Evolutionary conservation across 2,113 vertebrate species (phyloP).

Genomic region (Cervus canadensis): DNA sequence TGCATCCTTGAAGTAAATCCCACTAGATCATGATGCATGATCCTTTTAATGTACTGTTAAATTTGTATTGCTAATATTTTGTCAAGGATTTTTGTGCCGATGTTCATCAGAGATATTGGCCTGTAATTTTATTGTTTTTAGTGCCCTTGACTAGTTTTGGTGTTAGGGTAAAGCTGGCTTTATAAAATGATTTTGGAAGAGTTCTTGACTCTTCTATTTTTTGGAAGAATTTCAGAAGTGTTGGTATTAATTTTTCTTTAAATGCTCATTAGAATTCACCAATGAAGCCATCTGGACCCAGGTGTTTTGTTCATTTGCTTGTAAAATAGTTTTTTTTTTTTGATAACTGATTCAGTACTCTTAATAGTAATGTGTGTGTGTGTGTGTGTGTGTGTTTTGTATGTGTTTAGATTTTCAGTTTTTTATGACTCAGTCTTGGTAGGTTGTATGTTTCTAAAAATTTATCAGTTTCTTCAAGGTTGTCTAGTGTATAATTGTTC

Average conservation of each 20-base stretch:
- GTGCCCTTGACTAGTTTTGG: background rate
- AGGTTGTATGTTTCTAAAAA: background rate
- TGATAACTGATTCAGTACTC: background rate
- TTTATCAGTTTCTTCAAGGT: background rate
- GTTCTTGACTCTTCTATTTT: background rate
- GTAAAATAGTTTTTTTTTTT: background rate
- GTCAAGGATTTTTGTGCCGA: background rate
- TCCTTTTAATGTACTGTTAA: background rate
- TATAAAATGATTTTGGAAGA: background rate
- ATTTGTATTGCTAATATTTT: background rate
- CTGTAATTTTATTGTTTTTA: background rate
- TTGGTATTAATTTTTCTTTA: background rate
- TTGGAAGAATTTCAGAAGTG: background rate
- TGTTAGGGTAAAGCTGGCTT: background rate
- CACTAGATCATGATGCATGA: background rate
- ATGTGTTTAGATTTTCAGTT: background rate
- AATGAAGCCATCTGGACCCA: background rate
- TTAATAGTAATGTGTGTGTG: background rate
- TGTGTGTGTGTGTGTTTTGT: too few relatives aligned
- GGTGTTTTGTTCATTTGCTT: background rate
- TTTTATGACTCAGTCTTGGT: background rate
- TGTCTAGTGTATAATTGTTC: background rate
- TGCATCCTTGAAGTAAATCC: background rate
- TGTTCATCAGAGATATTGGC: background rate
- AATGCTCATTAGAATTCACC: background rate